Base-by-base conservation (phyloP, 2,797 vertebrate genomes). In the Steatocranus sp. region DNA sequence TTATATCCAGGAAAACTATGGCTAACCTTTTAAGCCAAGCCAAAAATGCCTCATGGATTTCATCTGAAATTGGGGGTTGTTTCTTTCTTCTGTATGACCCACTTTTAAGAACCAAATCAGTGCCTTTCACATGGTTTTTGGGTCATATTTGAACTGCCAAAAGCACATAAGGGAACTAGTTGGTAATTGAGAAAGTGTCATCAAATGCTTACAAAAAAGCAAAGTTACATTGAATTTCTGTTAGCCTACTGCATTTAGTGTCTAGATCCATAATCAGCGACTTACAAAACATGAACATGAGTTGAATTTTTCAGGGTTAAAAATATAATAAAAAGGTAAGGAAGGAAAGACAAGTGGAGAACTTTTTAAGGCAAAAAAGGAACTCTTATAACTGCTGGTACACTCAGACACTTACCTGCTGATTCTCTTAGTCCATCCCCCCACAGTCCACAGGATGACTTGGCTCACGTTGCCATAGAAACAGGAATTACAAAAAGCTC, bases 391-490 rank as follows among this genome's bases (percentile, higher is more conserved):
- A 89, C 84, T 86, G 88, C 77, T 83, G 78, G 88, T 76, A 82
- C 85, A 79, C 54, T 81, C 53, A 88, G 84, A 88, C 86, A 87
- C 87, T 90, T 83, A 79, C 78, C 38, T 76, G 23, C 84, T 83
- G 83, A 83, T 61, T 86, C 51, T 81, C 83, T 84, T 36, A 76
- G 83, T 81, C 90, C 87, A 87, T 85, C 89, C 92, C 88, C 87
- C 87, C 86, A 83, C 74, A 41, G 43, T 88, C 81, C 85, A 83
- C 77, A 88, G 86, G 76, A 84, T 91, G 91, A 94, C 86, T 91
- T 90, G 88, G 83, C 89, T 94, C 86, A 53, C 5, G 95, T 96
- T 95, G 94, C 94, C 93, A 96, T 96, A 88, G 96, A 95, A 96
- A 96, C 95, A 94, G 88, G 89, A 92, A 92, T 94, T 94, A 93